Base-by-base conservation (phyloP, 1,140 invertebrate species). In the Phymastichus coffea region DNA sequence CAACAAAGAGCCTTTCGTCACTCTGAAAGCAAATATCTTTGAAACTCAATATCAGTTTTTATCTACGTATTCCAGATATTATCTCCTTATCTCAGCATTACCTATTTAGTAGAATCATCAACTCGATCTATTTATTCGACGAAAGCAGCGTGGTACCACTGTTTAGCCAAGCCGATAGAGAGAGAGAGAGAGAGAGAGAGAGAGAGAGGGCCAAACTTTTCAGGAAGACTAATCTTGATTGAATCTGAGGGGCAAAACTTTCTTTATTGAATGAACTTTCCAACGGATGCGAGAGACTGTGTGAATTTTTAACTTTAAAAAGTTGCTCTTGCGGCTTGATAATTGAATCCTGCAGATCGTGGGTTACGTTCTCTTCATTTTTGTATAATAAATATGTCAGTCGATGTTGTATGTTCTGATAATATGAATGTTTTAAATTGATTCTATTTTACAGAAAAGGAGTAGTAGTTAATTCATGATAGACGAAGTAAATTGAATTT, bases 191-290 rank as follows among this genome's bases (percentile, higher is more conserved):
- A n/a, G n/a, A n/a, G 14, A 14, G 17, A 41, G 17, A 3, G 15
- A 19, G n/a, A 1, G 15, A 38, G 30, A 22, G 23, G 33, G 22
- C 35, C n/a, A 33, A 59, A 59, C 19, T 59, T 59, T 58, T 52
- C 41, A 41, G 49, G 3, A 37, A 23, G 57, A 60, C 57, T 60
- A 60, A 60, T 60, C 57, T 60, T 54, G 57, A 60, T 60, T 60
- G 51, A 48, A 60, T 60, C 57, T 54, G 22, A 19, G 38, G 2
- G 43, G 48, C 10, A 28, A 60, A 60, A 60, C 57, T 60, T 60
- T 54, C 38, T 40, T 53, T 60, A 60, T 60, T 60, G 57, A 60
- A 60, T 60, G 57, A 60, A 60, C 40, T 54, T 60, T 28, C 10
- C n/a, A 33, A 28, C n/a, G 25, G 44, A 30, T 47, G 30, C 7